Percentiles rank a stretch among this genome's conserved stretches.
Conservation (phyloP, 2,888 invertebrate genomes). For the Acholoe squamosa region DNA sequence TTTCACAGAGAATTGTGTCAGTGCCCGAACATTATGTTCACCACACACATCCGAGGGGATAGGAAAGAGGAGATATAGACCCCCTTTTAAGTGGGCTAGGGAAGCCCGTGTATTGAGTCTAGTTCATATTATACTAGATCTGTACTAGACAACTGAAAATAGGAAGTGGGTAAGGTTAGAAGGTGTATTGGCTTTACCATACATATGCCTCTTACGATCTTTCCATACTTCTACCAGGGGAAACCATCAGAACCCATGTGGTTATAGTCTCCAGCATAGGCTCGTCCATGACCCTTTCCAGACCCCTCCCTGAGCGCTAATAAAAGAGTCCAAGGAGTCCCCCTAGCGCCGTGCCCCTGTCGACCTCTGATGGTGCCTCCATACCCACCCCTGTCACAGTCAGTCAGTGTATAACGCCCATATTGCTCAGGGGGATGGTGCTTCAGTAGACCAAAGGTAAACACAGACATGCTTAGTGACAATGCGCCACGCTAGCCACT, state of each 20-base stretch:
- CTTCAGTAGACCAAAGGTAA: conserved; percentile 7
- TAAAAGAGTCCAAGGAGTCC: conserved; percentile 7
- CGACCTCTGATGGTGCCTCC: neutral
- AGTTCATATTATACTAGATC: too few relatives aligned
- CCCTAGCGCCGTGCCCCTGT: neutral
- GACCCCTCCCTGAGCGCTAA: conserved; percentile 20
- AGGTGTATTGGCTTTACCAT: too few relatives aligned
- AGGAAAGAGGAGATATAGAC: too few relatives aligned
- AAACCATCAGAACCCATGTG: neutral
- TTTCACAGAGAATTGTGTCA: too few relatives aligned
- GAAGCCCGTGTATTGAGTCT: too few relatives aligned
- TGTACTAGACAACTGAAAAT: too few relatives aligned
- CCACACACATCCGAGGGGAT: too few relatives aligned
- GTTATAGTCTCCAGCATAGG: neutral
- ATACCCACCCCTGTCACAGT: neutral
- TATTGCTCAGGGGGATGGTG: neutral
- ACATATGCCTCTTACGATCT: too few relatives aligned
- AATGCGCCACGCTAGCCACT: neutral
- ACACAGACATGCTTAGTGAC: neutral
- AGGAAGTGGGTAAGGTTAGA: too few relatives aligned
- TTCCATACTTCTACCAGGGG: neutral
- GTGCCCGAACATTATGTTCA: too few relatives aligned
- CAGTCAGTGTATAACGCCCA: conserved; percentile 5
- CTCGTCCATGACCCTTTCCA: neutral
- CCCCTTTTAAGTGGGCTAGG: too few relatives aligned